phyloP scores from a whole-genome alignment of 2,797 vertebrate genomes.

The Enteromius mattozi region DNA sequence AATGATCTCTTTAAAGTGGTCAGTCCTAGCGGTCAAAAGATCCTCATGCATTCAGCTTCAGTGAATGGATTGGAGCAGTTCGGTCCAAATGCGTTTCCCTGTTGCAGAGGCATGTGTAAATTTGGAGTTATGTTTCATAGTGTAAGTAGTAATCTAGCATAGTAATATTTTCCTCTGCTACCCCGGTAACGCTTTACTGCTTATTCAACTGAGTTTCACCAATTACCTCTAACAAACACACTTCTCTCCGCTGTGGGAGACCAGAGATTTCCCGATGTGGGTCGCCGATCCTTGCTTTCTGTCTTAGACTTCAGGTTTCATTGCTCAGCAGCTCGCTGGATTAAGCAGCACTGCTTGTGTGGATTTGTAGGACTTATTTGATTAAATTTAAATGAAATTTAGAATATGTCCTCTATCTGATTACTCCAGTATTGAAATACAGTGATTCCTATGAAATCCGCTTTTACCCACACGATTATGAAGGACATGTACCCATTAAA shows the following conservation, averaged over 20 bases:
- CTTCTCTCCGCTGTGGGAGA: slow-evolving; percentile 48
- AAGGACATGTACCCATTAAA: slow-evolving; percentile 78
- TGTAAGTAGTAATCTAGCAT: slow-evolving; percentile 6
- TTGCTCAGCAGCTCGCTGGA: slow-evolving; percentile 17
- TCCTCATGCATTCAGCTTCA: slow-evolving; percentile 14
- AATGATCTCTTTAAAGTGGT: slow-evolving; percentile 53
- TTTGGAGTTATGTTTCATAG: slow-evolving; percentile 1
- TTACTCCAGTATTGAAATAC: background rate
- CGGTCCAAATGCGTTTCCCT: slow-evolving; percentile 8
- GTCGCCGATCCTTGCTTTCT: slow-evolving; percentile 36
- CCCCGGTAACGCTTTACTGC: slow-evolving; percentile 55
- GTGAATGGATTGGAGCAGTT: background rate
- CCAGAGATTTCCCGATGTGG: slow-evolving; percentile 40
- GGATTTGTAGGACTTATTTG: background rate
- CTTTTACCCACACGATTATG: slow-evolving; percentile 44
- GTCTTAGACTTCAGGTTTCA: slow-evolving; percentile 19
- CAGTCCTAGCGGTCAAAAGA: slow-evolving; percentile 40
- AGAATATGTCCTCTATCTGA: slow-evolving; percentile 11
- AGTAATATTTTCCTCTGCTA: slow-evolving; percentile 45
- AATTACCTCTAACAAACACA: slow-evolving; percentile 56
- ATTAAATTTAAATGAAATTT: background rate
- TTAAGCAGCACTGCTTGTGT: slow-evolving; percentile 20
- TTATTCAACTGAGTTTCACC: slow-evolving; percentile 51
- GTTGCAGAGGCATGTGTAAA: background rate
- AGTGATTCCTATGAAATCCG: slow-evolving; percentile 23